Evolutionary conservation across 2,888 invertebrate species (phyloP).

Genomic region (Campopleginae sp.): DNA sequence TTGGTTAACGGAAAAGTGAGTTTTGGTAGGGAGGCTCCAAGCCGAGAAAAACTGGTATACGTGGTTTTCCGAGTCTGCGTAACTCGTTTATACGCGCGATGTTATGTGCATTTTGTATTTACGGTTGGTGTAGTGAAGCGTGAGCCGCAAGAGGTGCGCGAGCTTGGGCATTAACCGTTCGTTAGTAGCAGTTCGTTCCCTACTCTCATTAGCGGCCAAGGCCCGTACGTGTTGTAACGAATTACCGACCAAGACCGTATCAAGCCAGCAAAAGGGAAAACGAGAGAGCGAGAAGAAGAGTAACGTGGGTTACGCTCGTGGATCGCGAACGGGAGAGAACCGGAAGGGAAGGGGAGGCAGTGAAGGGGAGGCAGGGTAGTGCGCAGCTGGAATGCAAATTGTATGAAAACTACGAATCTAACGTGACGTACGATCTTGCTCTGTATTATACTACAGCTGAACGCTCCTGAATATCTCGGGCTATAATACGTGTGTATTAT

Average conservation of each 20-base stretch:
- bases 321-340: slow-evolving; percentile 1
- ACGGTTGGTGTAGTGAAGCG: slow-evolving; percentile 53
- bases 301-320: slow-evolving; percentile 24
- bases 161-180: slow-evolving; percentile 79
- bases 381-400: slow-evolving; percentile 78
- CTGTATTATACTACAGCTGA: slow-evolving; percentile 46
- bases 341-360: slow-evolving; percentile 31
- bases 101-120: slow-evolving; percentile 7
- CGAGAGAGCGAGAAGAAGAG: slow-evolving; percentile 19
- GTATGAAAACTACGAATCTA: slow-evolving; percentile 75
- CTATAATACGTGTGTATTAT: not conserved
- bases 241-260: slow-evolving; percentile 73
- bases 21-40: slow-evolving; percentile 36
- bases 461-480: slow-evolving; percentile 52
- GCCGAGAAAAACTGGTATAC: slow-evolving; percentile 38
- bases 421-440: slow-evolving; percentile 66
- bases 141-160: slow-evolving; percentile 56
- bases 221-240: slow-evolving; percentile 76
- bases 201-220: slow-evolving; percentile 79
- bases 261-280: slow-evolving; percentile 25
- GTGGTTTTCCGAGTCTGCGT: slow-evolving; percentile 37
- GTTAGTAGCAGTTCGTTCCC: slow-evolving; percentile 77
- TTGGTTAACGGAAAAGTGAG: slow-evolving; percentile 29
- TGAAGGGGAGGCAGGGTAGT: slow-evolving; percentile 54
- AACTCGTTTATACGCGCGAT: slow-evolving; percentile 27